Evolutionary conservation across 2,113 vertebrate genomes (phyloP), one percentile per base, ranked within the genome.

Genomic region (Phylloscopus whistleri): DNA sequence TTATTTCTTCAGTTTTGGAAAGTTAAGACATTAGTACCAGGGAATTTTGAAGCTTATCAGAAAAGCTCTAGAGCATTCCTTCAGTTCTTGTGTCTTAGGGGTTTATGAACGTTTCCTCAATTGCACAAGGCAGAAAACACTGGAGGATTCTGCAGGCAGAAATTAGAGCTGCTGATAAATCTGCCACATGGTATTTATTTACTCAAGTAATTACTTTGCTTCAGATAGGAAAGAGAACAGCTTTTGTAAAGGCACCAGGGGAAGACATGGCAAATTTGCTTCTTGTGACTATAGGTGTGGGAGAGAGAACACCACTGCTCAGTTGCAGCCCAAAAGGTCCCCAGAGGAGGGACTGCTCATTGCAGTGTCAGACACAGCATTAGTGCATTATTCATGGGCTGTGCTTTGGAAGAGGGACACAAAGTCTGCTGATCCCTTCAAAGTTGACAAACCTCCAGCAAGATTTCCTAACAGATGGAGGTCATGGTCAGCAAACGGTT

Each of bases 231-330:
- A 51, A n/a, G 18, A 16, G 31, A 70, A 13, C 16, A 74, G 24
- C 31, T 82, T 74, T 75, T 66, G 17, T 43, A 78, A 77, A 74
- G 64, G 44, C 26, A n/a, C 19, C 53, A 33, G 16, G 58, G 41
- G 60, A 43, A 72, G 28, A 44, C 8, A 4, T 14, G 15, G 37
- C 19, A n/a, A 12, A 33, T 76, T 33, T 73, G 2, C n/a, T 69
- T 20, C 23, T n/a, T 64, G 16, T 56, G 63, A 37, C 14, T 3
- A 8, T 2, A 17, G 0, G 0, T 14, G 8, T 2, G 16, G 27
- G 26, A 35, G 59, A 78, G 56, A 43, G 16, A 60, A 4, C 52
- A 59, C 26, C 55, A 8, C 11, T 33, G 9, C 4, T 33, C 13
- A n/a, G 15, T 2, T 33, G 28, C 37, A 80, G 59, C 55, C 68